These are phyloP conservation scores for Nematolebias whitei DNA, from an alignment of 2,113 vertebrate genomes.

Conservation along the genomic window DNA sequence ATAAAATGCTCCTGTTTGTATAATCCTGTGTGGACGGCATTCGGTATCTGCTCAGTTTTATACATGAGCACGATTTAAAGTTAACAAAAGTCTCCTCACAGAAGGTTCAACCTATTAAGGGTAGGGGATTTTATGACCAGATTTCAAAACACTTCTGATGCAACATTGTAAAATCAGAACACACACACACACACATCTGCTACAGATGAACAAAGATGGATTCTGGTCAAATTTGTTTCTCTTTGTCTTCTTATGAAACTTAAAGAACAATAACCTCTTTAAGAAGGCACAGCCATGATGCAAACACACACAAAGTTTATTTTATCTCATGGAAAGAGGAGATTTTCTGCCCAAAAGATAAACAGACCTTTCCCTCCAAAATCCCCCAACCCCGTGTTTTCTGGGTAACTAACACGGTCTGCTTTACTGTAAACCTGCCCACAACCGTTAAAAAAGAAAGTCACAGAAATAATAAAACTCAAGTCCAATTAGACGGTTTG, in stretches of 20 bases:
- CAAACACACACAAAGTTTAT: conserved; percentile 56
- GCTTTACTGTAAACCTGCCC: conserved; percentile 61
- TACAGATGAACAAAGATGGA: conserved; percentile 51
- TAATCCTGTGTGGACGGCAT: background rate
- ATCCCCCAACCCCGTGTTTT: conserved; percentile 49
- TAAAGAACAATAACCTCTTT: conserved; percentile 72
- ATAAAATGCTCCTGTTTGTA: background rate
- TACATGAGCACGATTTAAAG: too few relatives aligned
- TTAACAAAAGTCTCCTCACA: conserved; percentile 26
- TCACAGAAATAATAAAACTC: background rate
- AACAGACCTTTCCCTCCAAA: conserved; percentile 63
- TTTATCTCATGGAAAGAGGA: conserved; percentile 63
- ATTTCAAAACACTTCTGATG: conserved; percentile 51
- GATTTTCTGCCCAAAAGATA: conserved; percentile 61
- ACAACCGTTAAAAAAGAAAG: conserved; percentile 37
- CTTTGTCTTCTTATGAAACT: conserved; percentile 63
- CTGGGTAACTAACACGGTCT: conserved; percentile 40
- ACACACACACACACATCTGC: conserved; percentile 51
- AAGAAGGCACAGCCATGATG: conserved; percentile 43
- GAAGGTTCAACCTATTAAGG: conserved; percentile 34
- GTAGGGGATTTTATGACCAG: conserved; percentile 35
- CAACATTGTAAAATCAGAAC: conserved; percentile 48
- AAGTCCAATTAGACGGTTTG: conserved; percentile 6
- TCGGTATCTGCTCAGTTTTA: background rate
- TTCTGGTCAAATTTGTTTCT: conserved; percentile 48